Base-by-base conservation (phyloP, 2,888 invertebrate species). In the Thumatha senex region DNA sequence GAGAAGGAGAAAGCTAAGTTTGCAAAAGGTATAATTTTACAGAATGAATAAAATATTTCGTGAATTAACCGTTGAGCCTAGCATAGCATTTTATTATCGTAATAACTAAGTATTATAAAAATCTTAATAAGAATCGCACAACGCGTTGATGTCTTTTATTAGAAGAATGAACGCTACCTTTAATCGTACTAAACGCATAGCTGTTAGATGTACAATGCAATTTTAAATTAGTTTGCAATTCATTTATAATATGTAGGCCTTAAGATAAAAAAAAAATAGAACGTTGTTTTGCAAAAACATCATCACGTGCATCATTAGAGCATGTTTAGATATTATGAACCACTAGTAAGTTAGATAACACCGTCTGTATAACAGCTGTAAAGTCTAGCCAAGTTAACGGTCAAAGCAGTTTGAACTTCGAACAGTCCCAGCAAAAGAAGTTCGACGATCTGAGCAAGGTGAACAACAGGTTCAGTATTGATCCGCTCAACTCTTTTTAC, bases 391-490 rank as follows among this genome's bases (percentile, higher is more conserved):
- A 33, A 29, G 41, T 36, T 42, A 55, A 58, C 57, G 54, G 48
- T 49, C 45, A 48, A 41, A 57, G 34, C 38, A 12, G 47, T 53
- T 55, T 55, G 52, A 64, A 51, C 56, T 54, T 66, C 63, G 61
- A 67, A 76, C 67, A 49, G 72, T 70, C 58, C 18, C 59, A 70
- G 72, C 61, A 74, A 80, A 78, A 72, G 64, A 71, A 76, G 76
- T 77, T 73, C 71, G 73, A 70, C 75, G 78, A 74, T 79, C 74
- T 71, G 72, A 72, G 74, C 74, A 78, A 78, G 78, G 77, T 80
- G 75, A 80, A 79, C 82, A 83, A 84, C 83, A 81, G 82, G 84
- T 81, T 83, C 78, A 73, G 70, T 76, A 76, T 67, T 74, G 72
- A 76, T 78, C 76, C 72, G 51, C 68, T 71, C 62, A 67, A 70